Percentiles rank a stretch among this genome's conserved stretches.
Conservation (phyloP, 2,797 vertebrate genomes). For the Xiphophorus birchmanni region DNA sequence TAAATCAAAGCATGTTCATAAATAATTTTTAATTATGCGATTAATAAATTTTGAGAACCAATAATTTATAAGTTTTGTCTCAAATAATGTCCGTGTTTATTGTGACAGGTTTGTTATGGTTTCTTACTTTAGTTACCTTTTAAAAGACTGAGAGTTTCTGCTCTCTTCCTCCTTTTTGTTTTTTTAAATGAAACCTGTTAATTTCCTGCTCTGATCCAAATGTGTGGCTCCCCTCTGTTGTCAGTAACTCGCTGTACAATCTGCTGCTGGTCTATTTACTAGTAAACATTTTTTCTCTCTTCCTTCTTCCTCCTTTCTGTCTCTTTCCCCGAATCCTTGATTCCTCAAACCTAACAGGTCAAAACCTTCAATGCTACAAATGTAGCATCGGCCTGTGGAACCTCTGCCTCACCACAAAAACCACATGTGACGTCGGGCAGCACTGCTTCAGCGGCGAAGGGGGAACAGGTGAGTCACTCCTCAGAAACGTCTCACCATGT, state of each 20-base stretch:
- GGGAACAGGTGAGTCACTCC: slow-evolving; percentile 61
- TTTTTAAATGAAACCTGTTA: neutral
- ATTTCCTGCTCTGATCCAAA: neutral
- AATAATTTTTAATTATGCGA: neutral
- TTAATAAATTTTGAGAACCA: neutral
- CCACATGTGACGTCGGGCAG: fast-evolving
- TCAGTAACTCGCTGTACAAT: neutral
- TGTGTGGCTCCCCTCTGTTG: neutral
- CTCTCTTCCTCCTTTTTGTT: neutral
- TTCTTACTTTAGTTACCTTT: neutral
- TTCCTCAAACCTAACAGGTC: slow-evolving; percentile 52
- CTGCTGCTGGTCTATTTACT: neutral
- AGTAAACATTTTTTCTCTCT: slow-evolving; percentile 1
- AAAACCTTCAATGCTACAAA: slow-evolving; percentile 74
- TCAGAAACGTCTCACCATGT: neutral
- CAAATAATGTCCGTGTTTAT: neutral
- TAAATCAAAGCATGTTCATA: neutral
- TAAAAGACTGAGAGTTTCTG: neutral
- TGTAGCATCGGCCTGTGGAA: slow-evolving; percentile 39
- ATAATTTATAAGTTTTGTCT: neutral
- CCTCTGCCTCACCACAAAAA: slow-evolving; percentile 42
- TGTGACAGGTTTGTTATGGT: neutral
- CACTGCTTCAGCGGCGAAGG: slow-evolving; percentile 69
- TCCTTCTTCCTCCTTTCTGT: neutral
- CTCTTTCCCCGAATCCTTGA: too few relatives aligned